Evolutionary conservation across 1,140 invertebrate genomes (phyloP), one percentile per base, ranked within the genome.

Genomic region (Acromyrmex charruanus): DNA sequence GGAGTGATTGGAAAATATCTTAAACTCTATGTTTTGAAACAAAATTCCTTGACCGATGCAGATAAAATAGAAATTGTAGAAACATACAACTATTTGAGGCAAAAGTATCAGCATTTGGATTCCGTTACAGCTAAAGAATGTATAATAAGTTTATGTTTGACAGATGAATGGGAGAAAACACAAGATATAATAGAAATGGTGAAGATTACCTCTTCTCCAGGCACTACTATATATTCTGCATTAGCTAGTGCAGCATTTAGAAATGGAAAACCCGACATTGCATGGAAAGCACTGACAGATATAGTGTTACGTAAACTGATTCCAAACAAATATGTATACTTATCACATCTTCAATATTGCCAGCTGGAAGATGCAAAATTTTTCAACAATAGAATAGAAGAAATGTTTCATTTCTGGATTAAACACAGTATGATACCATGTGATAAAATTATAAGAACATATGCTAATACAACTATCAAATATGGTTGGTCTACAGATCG

Each of bases 141-240:
- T 18, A 95, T 98, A 63, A 89, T 92, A 74, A 97, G 96, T 1
- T 91, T 98, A 3, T 96, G 96, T 88, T 90, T 96, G 53, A 97
- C 97, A 16, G 91, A 93, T 79, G 91, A 96, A 77, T 97, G 97
- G 97, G 95, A 95, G 88, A 95, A 97, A 82, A 95, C 96, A 77
- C 61, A 96, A 1, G 94, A 96, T 88, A 88, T 98, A 44, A 94
- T 97, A 12, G 94, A 97, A 71, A 96, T 96, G 89, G 95, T 97
- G 81, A 95, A 96, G 91, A 55, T 96, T 63, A 95, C 93, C 31
- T 72, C 88, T 49, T 91, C 14, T 12, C 94, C 95, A 1, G 1
- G 12, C 21, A 5, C 0, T n/a, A 31, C 79, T 77, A 88, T 93
- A 3, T 96, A 96, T 87, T 96, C 93, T 91, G 91, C 86, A 28